Evolutionary conservation across 2,113 vertebrate species (phyloP).

Genomic region (Cranoglanis bouderius): DNA sequence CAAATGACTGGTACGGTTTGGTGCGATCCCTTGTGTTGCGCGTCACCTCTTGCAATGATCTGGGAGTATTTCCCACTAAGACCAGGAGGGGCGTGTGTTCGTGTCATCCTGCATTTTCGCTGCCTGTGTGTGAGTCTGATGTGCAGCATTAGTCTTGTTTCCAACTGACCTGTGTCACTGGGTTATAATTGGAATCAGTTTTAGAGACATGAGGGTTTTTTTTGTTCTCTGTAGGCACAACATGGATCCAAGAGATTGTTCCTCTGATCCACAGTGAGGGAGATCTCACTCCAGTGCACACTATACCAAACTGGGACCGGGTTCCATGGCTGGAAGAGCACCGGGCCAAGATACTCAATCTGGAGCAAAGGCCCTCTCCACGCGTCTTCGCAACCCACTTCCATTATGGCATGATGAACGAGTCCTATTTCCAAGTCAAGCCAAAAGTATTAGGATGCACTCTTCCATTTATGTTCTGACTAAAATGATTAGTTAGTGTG

Average conservation of each 20-base stretch:
- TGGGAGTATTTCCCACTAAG: no score
- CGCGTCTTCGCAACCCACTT: slow-evolving; percentile 69
- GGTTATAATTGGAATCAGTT: not conserved
- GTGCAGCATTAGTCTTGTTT: not conserved
- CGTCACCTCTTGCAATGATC: no score
- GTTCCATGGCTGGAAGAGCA: slow-evolving; percentile 74
- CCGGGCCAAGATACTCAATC: slow-evolving; percentile 43
- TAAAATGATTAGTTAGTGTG: not conserved
- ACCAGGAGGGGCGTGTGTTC: no score
- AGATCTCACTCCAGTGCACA: slow-evolving; percentile 66
- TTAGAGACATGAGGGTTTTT: not conserved
- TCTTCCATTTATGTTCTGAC: not conserved
- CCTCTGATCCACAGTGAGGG: slow-evolving; percentile 69
- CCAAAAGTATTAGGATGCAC: slow-evolving; percentile 65
- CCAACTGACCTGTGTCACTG: not conserved
- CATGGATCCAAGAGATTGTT: slow-evolving; percentile 76
- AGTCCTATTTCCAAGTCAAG: slow-evolving; percentile 67
- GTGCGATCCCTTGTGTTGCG: no score
- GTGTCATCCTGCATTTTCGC: no score
- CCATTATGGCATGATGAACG: slow-evolving; percentile 68
- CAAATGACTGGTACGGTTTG: no score
- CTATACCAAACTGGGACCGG: slow-evolving; percentile 70
- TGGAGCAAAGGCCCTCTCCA: slow-evolving; percentile 69
- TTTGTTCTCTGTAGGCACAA: slow-evolving; percentile 64
- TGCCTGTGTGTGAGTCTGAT: no score